These are phyloP conservation scores for Psittacula echo DNA, from an alignment of 2,797 vertebrate species.

Conservation along the genomic window DNA sequence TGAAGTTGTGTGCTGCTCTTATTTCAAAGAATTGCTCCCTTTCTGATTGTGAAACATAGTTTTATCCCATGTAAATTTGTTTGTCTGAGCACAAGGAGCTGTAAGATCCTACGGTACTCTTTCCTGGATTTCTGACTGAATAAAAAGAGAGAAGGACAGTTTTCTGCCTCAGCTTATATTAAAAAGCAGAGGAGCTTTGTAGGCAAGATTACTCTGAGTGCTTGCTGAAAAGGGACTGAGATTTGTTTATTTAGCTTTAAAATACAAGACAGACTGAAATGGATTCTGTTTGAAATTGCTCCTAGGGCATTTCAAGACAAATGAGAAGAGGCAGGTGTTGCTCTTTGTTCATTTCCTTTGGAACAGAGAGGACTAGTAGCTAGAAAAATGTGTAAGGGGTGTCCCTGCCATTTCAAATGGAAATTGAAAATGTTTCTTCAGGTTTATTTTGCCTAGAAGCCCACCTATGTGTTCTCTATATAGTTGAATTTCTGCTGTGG, in stretches of 20 bases:
- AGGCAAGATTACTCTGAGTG: not conserved
- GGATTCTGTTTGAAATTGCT: not conserved
- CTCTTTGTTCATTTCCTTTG: not conserved
- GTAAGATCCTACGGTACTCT: not conserved
- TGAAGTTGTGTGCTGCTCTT: not conserved
- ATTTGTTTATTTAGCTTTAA: not conserved
- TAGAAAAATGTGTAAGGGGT: not conserved
- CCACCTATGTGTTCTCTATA: not conserved
- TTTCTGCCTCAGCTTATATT: not conserved
- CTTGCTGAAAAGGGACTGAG: not conserved
- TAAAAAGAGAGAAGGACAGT: not conserved
- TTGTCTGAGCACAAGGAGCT: not conserved
- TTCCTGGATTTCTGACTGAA: not conserved
- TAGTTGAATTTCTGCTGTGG: not conserved
- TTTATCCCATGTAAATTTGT: not conserved
- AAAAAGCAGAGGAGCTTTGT: not conserved
- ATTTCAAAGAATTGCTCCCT: not conserved
- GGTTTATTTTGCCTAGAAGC: not conserved
- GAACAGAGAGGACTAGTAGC: not conserved
- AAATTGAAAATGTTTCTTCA: not conserved
- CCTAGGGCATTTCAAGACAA: not conserved
- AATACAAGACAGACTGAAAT: not conserved
- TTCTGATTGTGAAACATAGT: not conserved
- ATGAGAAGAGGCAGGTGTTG: not conserved
- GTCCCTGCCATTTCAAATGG: not conserved